Evolutionary conservation across 1,140 invertebrate species (phyloP), one percentile per base, ranked within the genome.

Genomic region (Centruroides vittatus): DNA sequence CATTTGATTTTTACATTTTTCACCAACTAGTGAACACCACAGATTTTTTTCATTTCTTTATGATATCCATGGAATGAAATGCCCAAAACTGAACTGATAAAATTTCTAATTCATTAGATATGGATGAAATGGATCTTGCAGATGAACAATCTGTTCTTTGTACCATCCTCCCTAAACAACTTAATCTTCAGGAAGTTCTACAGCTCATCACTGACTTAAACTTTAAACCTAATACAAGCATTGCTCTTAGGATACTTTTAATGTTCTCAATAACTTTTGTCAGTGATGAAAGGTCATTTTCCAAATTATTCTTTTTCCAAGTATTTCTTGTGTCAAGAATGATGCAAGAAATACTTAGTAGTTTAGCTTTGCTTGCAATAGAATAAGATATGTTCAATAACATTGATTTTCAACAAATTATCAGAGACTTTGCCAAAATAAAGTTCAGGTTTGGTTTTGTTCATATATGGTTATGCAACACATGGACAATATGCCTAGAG

Each of bases 201-300:
- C 1, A 57, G 3, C 47, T n/a, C n/a, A 7, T 57, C 5, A 11
- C 0, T 12, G 6, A 46, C 10, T n/a, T 34, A 23, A 35, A 6
- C 9, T 5, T 35, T 34, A 8, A 8, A 11, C 47, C 56, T 35
- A 57, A 57, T 46, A 8, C 5, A 1, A 12, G 12, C 9, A 48
- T 57, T 35, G 47, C 56, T 13, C 23, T 49, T 5, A 48, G 46
- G 7, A 57, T 57, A 11, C 13, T 48, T 9, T 35, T 69, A 10
- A 68, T 67, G 51, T 41, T 67, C 58, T 57, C 64, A n/a, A 60
- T 68, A 23, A 68, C 57, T 58, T 57, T 65, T 47, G 61, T 66
- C 41, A 60, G 49, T 50, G 61, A 23, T 11, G 67, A 69, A 56
- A 65, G 63, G 52, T 62, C 66, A 47, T 68, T 68, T 56, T 69